These are phyloP conservation scores for Apotomis betuletana DNA, from an alignment of 2,888 invertebrate species.

Conservation along the genomic window DNA sequence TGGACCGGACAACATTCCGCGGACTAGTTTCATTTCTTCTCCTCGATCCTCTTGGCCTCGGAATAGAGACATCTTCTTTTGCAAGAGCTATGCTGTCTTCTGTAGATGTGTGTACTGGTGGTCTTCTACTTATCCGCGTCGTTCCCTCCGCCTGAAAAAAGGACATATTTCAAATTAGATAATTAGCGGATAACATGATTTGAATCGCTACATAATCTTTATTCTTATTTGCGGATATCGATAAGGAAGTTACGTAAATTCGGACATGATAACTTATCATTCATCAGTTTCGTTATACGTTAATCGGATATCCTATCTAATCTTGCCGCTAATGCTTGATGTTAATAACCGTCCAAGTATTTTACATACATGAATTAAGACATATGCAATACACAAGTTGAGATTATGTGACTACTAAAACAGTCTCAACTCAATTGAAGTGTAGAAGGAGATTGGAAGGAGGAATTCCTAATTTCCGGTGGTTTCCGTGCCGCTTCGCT, in stretches of 20 bases:
- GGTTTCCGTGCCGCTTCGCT: too few species aligned
- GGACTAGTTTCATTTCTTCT: slow-evolving; percentile 62
- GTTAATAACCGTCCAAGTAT: background rate
- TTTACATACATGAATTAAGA: too few species aligned
- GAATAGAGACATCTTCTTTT: slow-evolving; percentile 60
- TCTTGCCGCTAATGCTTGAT: background rate
- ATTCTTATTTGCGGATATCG: slow-evolving; percentile 3
- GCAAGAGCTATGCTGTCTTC: slow-evolving; percentile 55
- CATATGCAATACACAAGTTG: too few species aligned
- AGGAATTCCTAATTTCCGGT: too few species aligned
- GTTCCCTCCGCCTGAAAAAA: slow-evolving; percentile 69
- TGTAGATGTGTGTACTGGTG: slow-evolving; percentile 54
- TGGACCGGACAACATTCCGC: slow-evolving; percentile 56
- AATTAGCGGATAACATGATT: slow-evolving; percentile 11
- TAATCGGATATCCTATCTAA: slow-evolving; percentile 23
- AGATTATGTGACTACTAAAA: too few species aligned
- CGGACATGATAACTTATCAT: slow-evolving; percentile 14
- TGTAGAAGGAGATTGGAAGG: too few species aligned
- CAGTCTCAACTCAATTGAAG: too few species aligned
- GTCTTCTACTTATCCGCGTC: slow-evolving; percentile 64
- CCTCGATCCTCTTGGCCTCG: slow-evolving; percentile 64
- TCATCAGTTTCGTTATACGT: background rate
- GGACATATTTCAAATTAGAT: slow-evolving; percentile 23
- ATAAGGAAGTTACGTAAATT: slow-evolving; percentile 19
- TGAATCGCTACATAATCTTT: background rate